A percentile compares a stretch with the other conserved stretches of the same genome.
These are phyloP conservation scores for Prorops nasuta DNA, from an alignment of 1,140 invertebrate species.

Conservation along the genomic window DNA sequence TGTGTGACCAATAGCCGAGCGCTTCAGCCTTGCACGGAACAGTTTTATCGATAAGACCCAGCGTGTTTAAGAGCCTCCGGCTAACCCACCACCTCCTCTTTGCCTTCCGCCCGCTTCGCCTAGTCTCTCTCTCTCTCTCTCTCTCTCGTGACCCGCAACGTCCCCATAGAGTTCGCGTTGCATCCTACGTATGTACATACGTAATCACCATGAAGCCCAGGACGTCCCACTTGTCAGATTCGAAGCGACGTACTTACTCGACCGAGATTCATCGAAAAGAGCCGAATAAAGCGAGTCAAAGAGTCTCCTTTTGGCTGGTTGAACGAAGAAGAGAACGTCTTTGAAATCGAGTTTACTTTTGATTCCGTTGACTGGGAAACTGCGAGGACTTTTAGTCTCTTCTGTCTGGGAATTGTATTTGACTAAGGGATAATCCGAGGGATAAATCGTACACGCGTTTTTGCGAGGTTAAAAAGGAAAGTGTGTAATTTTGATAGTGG, in stretches of 20 bases:
- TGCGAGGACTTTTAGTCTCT: no score
- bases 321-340: no score
- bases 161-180: slow-evolving; percentile 25
- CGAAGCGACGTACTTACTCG: neutral
- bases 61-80: slow-evolving; percentile 48
- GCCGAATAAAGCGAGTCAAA: neutral
- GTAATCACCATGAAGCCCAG: slow-evolving; percentile 23
- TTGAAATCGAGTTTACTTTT: no score
- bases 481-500: no score
- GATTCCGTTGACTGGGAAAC: no score
- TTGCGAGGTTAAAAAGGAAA: no score
- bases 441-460: no score
- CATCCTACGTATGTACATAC: slow-evolving; percentile 24
- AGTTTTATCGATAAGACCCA: slow-evolving; percentile 51
- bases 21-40: slow-evolving; percentile 42
- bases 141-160: slow-evolving; percentile 19
- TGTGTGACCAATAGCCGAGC: slow-evolving; percentile 39
- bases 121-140: slow-evolving; percentile 14
- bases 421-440: no score
- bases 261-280: slow-evolving; percentile 8
- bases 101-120: slow-evolving; percentile 5
- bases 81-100: slow-evolving; percentile 37
- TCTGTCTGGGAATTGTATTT: no score
- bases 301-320: no score
- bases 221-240: slow-evolving; percentile 8